Percentiles rank a stretch among this genome's conserved stretches.
Evolutionary conservation across 37 sponge, comb jelly and placozoan species (phyloP).

Genomic region (Axinella damicornis): DNA sequence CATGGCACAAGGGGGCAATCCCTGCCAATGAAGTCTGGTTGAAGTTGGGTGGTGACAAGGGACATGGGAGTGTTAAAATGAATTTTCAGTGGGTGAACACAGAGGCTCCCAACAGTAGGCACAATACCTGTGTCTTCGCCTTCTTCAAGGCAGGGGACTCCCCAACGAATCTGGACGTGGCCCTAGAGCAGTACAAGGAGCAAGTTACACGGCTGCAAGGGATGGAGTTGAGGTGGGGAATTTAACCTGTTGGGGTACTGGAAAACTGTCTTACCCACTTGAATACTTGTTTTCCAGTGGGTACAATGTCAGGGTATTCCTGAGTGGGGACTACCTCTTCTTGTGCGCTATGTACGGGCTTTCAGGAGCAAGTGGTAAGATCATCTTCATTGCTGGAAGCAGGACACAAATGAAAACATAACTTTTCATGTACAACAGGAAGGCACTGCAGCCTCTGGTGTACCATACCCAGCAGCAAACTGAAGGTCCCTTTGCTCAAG

Average conservation of each 20-base stretch:
- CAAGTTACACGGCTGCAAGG: conserved; percentile 17
- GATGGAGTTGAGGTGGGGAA: conserved; percentile 38
- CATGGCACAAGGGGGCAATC: conserved; percentile 54
- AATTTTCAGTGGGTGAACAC: conserved; percentile 31
- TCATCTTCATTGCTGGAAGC: too few species aligned
- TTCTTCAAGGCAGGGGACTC: conserved; percentile 39
- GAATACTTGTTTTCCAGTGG: too few species aligned
- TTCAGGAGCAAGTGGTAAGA: too few species aligned
- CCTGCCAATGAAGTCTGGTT: conserved; percentile 37
- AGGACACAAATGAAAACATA: too few species aligned
- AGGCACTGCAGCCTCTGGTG: conserved; percentile 64
- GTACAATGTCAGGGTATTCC: too few species aligned
- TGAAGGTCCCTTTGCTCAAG: conserved; percentile 13
- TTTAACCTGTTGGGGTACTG: too few species aligned
- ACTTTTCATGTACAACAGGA: too few species aligned
- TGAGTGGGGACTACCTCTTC: too few species aligned
- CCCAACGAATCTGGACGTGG: conserved; percentile 29
- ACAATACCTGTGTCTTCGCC: conserved; percentile 25
- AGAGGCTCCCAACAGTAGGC: conserved; percentile 13
- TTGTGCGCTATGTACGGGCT: too few species aligned
- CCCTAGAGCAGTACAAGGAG: conserved; percentile 38
- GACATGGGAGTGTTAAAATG: conserved; percentile 31
- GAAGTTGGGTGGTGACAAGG: conserved; percentile 44
- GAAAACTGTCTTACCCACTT: too few species aligned
- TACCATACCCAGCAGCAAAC: neutral